Conservation (phyloP, 2,888 invertebrate species). For the Ophioninae sp. region DNA sequence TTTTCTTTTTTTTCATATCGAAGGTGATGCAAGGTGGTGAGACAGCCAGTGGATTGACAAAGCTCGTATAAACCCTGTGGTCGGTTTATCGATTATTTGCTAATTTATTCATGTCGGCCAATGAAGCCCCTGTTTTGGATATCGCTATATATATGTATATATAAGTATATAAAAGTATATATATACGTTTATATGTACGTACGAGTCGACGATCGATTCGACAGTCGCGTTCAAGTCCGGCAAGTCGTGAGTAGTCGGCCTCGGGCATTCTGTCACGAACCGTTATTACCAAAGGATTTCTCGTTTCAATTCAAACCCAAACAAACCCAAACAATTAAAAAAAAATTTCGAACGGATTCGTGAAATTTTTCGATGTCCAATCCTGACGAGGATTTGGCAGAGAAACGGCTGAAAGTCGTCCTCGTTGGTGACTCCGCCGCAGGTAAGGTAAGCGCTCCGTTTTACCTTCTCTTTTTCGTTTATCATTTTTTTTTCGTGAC, state of each 20-base stretch:
- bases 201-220: slow-evolving; percentile 56
- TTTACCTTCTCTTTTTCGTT: slow-evolving; percentile 15
- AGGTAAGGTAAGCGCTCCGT: slow-evolving; percentile 87
- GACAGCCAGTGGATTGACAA: slow-evolving; percentile 63
- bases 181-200: not conserved
- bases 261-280: slow-evolving; percentile 47
- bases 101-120: slow-evolving; percentile 77
- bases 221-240: slow-evolving; percentile 46
- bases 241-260: slow-evolving; percentile 53
- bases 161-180: not conserved
- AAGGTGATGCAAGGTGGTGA: slow-evolving; percentile 50
- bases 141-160: slow-evolving; percentile 9
- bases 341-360: not conserved
- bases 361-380: slow-evolving; percentile 84
- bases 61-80: slow-evolving; percentile 63
- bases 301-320: not conserved
- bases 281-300: not conserved
- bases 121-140: slow-evolving; percentile 54
- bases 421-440: slow-evolving; percentile 90
- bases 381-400: slow-evolving; percentile 84
- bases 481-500: not conserved
- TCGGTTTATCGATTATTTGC: slow-evolving; percentile 74
- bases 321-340: not conserved
- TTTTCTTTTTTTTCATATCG: slow-evolving; percentile 10
- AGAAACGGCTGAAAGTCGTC: slow-evolving; percentile 88